Percentiles rank a stretch among this genome's conserved stretches.
Evolutionary conservation across 2,797 vertebrate genomes (phyloP).

Genomic region (Falco novaeseelandiae): DNA sequence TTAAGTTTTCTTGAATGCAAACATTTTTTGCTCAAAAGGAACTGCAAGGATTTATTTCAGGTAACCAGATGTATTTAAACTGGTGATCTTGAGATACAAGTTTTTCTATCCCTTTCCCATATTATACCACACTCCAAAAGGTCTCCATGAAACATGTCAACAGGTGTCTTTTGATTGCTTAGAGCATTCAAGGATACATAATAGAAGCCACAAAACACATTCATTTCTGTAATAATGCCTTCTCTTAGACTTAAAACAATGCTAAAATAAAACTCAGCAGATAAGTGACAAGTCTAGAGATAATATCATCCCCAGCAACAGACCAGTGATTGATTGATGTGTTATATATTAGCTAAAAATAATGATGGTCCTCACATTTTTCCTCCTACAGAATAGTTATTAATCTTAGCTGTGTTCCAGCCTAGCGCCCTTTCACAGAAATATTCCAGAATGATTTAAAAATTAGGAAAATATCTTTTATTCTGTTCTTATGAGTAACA

Average conservation of each 20-base stretch:
- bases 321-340: slow-evolving; percentile 20
- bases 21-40: neutral
- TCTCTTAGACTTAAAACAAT: neutral
- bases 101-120: neutral
- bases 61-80: neutral
- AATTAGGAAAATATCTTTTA: neutral
- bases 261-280: neutral
- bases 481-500: neutral
- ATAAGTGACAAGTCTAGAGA: neutral
- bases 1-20: neutral
- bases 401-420: neutral
- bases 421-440: neutral
- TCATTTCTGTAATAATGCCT: neutral
- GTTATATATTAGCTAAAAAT: slow-evolving; percentile 39
- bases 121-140: neutral
- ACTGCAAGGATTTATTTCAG: neutral
- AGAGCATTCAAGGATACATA: neutral
- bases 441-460: neutral
- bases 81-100: neutral
- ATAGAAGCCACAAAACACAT: neutral
- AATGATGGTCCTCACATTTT: neutral
- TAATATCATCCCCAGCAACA: neutral
- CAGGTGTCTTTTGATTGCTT: neutral
- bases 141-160: neutral
- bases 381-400: neutral